Base-by-base conservation (phyloP, 2,797 vertebrate genomes). In the Leptatherina wallacei region DNA sequence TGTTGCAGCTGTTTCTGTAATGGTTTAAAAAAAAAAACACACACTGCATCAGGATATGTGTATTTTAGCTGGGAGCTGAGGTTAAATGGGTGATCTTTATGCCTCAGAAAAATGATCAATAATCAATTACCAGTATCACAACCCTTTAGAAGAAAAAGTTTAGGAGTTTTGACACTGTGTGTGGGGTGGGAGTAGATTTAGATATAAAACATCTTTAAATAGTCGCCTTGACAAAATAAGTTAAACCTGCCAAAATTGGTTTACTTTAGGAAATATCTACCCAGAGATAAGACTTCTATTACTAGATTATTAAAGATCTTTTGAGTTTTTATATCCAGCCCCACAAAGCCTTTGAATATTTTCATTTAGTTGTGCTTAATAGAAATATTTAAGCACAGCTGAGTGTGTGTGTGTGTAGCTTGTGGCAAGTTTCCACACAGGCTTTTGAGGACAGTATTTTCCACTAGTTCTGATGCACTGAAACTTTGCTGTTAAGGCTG, bases 401-500 rank as follows among this genome's bases (percentile, higher is more conserved):
- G 6, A 8, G 44, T 47, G 44, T 69, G 38, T 72, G 42, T 63
- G 73, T 22, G 49, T 83, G 67, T 69, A 27, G 40, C 71, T 70
- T 36, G 14, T 61, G 65, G 75, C 61, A 73, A 68, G 54, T 90
- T 92, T 92, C 84, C 89, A 85, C 33, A 30, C 44, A 65, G 75
- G 87, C 80, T 73, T 85, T 86, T 82, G 82, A 78, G 82, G 71
- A 72, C 67, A 65, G 27, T 64, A 58, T 86, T 90, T 94, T 89
- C 88, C 75, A 81, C 90, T 85, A 68, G 55, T 78, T 71, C 51
- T 73, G 29, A 30, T 80, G 22, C 35, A 18, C 24, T 65, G 18
- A 24, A 47, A 65, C 33, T 64, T 9, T 54, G 33, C 38, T 77
- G 29, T 74, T 12, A 24, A 70, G 52, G 33, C 65, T 58, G 69